A percentile compares a stretch with the other conserved stretches of the same genome.
Evolutionary conservation across 1,140 invertebrate species (phyloP).

Genomic region (Bicyclus anynana): DNA sequence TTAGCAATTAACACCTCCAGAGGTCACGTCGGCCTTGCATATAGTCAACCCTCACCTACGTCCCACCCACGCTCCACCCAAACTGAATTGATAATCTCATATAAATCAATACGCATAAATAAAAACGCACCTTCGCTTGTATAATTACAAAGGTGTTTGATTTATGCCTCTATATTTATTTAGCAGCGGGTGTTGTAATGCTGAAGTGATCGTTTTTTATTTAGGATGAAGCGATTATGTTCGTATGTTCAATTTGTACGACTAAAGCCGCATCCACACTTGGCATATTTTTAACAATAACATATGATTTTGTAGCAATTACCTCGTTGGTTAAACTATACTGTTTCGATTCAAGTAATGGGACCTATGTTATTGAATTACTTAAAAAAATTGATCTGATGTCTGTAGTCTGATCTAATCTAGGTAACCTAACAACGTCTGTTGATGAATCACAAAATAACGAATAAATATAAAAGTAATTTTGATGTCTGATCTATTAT

Average conservation of each 20-base stretch:
- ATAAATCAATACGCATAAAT: conserved; percentile 45
- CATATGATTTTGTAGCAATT: too few relatives aligned
- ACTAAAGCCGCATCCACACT: neutral
- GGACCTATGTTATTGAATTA: too few relatives aligned
- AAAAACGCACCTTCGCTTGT: conserved; percentile 38
- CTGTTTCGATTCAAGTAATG: too few relatives aligned
- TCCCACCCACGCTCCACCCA: conserved; percentile 28
- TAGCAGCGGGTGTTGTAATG: conserved; percentile 30
- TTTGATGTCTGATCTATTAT: too few relatives aligned
- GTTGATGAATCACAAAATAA: too few relatives aligned
- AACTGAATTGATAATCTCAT: conserved; percentile 29
- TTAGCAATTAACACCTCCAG: conserved; percentile 54
- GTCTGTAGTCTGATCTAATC: too few relatives aligned
- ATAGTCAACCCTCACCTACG: conserved; percentile 42
- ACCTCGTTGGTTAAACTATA: too few relatives aligned
- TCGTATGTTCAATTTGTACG: conserved; percentile 7
- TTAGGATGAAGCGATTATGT: conserved; percentile 9
- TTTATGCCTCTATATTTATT: conserved; percentile 49
- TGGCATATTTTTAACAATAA: too few relatives aligned
- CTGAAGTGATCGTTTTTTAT: conserved; percentile 23
- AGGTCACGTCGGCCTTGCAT: conserved; percentile 36
- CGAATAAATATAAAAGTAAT: too few relatives aligned
- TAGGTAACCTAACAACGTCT: too few relatives aligned
- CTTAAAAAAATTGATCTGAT: too few relatives aligned
- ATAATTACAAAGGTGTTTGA: conserved; percentile 53